These are phyloP conservation scores for Stomatorhinus walkeri DNA, from an alignment of 2,797 vertebrate genomes.

Conservation along the genomic window DNA sequence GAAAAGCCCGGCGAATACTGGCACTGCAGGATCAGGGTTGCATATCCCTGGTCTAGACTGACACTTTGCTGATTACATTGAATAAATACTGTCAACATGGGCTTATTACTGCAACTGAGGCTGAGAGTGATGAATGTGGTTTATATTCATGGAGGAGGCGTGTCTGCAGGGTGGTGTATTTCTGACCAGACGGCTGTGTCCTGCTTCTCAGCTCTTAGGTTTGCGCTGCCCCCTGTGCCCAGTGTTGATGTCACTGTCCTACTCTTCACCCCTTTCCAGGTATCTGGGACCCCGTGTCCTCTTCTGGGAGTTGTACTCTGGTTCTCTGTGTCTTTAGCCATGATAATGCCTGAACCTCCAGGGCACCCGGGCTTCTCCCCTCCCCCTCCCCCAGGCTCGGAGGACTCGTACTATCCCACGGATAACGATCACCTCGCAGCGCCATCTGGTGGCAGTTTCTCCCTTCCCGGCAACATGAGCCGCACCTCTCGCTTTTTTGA, in stretches of 20 bases:
- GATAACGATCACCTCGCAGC: background rate
- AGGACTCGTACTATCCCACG: background rate
- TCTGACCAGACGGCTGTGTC: background rate
- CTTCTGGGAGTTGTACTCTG: slow-evolving; percentile 45
- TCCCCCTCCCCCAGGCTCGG: background rate
- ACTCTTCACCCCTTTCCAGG: background rate
- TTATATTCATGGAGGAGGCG: background rate
- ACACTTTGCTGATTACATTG: background rate
- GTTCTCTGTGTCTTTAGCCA: slow-evolving; percentile 38
- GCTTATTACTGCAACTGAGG: background rate
- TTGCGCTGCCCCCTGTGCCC: background rate
- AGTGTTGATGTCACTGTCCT: background rate
- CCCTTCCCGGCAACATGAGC: background rate
- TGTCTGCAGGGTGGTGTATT: background rate
- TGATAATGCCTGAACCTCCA: slow-evolving; percentile 21
- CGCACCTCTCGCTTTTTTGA: background rate
- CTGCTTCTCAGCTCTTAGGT: background rate
- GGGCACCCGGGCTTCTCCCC: background rate
- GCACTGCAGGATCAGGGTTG: background rate
- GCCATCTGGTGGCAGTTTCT: background rate
- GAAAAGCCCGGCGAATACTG: background rate
- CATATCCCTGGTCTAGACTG: background rate
- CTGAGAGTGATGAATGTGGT: background rate
- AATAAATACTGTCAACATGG: background rate
- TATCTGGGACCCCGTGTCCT: slow-evolving; percentile 25